phyloP scores from a whole-genome alignment of 1,140 invertebrate genomes.

The Riptortus pedestris region DNA sequence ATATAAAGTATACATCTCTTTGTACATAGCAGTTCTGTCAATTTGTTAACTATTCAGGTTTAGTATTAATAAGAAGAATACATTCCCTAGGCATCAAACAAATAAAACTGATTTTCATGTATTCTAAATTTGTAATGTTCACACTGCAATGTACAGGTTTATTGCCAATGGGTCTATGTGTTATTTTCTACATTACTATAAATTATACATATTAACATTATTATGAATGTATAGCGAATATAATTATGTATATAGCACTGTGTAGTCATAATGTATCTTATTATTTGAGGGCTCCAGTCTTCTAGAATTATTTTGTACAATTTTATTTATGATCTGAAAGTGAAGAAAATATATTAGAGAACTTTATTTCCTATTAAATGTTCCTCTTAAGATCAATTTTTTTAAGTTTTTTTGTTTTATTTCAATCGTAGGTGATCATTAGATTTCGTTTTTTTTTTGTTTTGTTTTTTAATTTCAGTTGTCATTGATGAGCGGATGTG shows the following conservation, averaged over 20 bases:
- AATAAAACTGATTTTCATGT: slow-evolving; percentile 3
- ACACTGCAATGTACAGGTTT: slow-evolving; percentile 19
- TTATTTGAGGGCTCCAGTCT: slow-evolving; percentile 14
- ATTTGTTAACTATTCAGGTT: slow-evolving; percentile 7
- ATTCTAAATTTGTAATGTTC: slow-evolving; percentile 22
- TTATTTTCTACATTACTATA: slow-evolving; percentile 28
- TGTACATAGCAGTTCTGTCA: slow-evolving; percentile 16
- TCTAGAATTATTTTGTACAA: neutral
- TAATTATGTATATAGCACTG: slow-evolving; percentile 26
- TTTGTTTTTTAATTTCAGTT: neutral
- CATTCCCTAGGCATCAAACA: slow-evolving; percentile 1
- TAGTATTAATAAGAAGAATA: neutral
- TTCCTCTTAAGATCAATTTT: slow-evolving; percentile 15
- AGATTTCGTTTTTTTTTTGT: neutral
- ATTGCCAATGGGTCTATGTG: slow-evolving; percentile 16
- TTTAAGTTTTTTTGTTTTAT: slow-evolving; percentile 8
- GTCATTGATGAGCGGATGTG: neutral
- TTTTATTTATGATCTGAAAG: slow-evolving; percentile 3
- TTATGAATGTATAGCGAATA: slow-evolving; percentile 25
- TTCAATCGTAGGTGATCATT: neutral
- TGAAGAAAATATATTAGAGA: neutral
- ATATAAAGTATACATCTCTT: neutral
- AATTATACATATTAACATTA: slow-evolving; percentile 25
- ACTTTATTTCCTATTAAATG: slow-evolving; percentile 10
- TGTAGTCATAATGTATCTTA: slow-evolving; percentile 15